phyloP scores from a whole-genome alignment of 2,113 vertebrate species.

The Atrichornis clamosus region DNA sequence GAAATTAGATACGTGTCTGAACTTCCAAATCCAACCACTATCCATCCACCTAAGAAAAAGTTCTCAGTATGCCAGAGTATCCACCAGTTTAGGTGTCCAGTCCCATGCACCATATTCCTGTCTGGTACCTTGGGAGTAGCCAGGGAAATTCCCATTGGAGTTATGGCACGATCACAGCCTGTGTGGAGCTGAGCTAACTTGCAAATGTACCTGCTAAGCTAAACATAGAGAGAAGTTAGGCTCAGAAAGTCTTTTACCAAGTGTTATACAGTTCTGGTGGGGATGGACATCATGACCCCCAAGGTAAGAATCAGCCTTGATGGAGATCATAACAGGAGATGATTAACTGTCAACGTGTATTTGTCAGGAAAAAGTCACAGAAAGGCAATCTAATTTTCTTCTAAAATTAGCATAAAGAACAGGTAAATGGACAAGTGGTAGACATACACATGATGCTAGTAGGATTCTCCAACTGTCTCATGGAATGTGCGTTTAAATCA shows the following conservation, averaged over 20 bases:
- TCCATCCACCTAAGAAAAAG: neutral
- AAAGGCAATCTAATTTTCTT: neutral
- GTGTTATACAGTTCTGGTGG: neutral
- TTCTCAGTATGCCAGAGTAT: no score
- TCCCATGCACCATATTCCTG: neutral
- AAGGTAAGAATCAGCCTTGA: neutral
- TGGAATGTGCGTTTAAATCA: neutral
- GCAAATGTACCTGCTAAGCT: no score
- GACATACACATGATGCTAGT: neutral
- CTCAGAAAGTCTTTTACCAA: neutral
- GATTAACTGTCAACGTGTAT: neutral
- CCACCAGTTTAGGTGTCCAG: neutral
- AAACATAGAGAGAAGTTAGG: neutral
- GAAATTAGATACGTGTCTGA: neutral
- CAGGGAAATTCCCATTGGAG: neutral
- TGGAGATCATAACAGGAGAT: neutral
- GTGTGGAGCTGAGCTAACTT: neutral
- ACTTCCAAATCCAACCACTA: neutral
- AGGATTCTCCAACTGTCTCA: neutral
- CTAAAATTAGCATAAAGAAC: neutral
- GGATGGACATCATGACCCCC: neutral
- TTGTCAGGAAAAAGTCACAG: neutral
- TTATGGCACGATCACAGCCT: accelerated
- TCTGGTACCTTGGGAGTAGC: accelerated
- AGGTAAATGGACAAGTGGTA: neutral